These are phyloP conservation scores for Sminthopsis crassicaudata DNA, from an alignment of 2,113 vertebrate genomes.

Conservation along the genomic window DNA sequence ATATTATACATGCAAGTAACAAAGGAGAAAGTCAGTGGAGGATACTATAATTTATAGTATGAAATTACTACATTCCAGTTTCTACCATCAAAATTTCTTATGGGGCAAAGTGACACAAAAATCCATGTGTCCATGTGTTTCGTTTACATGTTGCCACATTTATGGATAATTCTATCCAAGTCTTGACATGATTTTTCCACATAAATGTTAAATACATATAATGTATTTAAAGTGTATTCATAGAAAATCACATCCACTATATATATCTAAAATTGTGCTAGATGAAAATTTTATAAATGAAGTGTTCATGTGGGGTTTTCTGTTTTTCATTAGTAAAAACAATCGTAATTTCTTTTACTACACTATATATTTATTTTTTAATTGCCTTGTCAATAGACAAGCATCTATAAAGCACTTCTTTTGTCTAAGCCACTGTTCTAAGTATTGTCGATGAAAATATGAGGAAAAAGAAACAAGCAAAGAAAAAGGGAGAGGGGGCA, in stretches of 20 bases:
- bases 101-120: background rate
- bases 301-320: background rate
- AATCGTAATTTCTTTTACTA: background rate
- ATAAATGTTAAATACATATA: background rate
- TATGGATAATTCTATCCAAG: background rate
- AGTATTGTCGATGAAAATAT: background rate
- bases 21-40: conserved; percentile 52
- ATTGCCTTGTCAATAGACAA: background rate
- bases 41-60: conserved; percentile 21
- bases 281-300: background rate
- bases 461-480: background rate
- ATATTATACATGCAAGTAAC: conserved; percentile 20
- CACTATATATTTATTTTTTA: background rate
- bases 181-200: background rate
- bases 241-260: background rate
- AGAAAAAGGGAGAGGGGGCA: too few species aligned
- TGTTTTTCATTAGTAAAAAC: background rate
- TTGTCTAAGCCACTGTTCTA: background rate
- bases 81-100: background rate
- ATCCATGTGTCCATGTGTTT: background rate
- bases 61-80: background rate
- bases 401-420: background rate
- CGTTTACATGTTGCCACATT: background rate
- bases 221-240: background rate
- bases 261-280: background rate